Conservation (phyloP, 2,888 invertebrate species). For the Elysia crispata region DNA sequence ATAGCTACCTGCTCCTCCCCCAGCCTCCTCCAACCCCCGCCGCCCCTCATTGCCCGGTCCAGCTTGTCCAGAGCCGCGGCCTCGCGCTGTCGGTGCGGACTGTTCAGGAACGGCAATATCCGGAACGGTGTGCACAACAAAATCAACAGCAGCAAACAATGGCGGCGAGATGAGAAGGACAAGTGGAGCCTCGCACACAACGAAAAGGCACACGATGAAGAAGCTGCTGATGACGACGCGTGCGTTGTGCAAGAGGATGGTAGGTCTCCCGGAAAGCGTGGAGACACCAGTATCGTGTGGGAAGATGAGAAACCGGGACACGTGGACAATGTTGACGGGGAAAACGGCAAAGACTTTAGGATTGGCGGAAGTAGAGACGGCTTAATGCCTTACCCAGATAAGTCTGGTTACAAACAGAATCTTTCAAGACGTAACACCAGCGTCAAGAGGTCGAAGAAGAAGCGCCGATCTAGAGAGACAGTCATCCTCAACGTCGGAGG, state of each 20-base stretch:
- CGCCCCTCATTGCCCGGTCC: constrained; percentile 3
- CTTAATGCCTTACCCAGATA: no score
- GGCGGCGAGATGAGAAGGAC: no score
- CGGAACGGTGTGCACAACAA: background rate
- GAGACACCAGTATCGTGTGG: background rate
- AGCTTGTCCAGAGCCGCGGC: constrained; percentile 36
- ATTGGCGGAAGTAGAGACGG: no score
- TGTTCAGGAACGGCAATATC: constrained; percentile 35
- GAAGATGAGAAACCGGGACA: background rate
- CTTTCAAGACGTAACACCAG: no score
- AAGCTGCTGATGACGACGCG: no score
- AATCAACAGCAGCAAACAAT: no score
- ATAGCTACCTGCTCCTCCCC: background rate
- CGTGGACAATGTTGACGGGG: background rate
- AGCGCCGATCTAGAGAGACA: constrained; percentile 56
- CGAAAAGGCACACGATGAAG: no score
- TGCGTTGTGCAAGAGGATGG: background rate
- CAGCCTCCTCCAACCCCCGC: background rate
- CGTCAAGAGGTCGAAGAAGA: background rate
- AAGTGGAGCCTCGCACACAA: no score
- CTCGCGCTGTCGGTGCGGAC: constrained; percentile 41
- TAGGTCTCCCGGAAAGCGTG: background rate
- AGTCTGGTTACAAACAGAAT: no score
- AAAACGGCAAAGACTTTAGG: background rate
- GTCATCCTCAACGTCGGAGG: constrained; percentile 70